phyloP scores from a whole-genome alignment of 2,113 vertebrate genomes.

The Oryzias javanicus region DNA sequence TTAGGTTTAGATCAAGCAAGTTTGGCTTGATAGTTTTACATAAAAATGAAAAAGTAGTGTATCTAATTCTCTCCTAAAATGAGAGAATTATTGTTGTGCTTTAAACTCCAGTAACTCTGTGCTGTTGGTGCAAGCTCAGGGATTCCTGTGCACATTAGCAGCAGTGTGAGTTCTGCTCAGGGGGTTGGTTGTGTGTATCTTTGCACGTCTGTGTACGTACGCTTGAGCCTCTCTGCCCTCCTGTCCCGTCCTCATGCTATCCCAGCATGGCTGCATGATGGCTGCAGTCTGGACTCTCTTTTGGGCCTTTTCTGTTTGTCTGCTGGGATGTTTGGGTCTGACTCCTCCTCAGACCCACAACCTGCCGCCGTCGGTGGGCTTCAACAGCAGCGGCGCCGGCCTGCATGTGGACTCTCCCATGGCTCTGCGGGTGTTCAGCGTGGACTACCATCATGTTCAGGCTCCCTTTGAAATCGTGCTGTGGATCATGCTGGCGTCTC shows the following conservation, averaged over 20 bases:
- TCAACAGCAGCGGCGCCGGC: constrained; percentile 38
- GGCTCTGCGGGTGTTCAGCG: constrained; percentile 72
- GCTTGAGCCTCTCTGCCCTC: constrained; percentile 13
- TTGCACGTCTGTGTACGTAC: constrained; percentile 1
- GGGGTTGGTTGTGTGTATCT: constrained; percentile 12
- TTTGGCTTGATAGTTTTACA: too few species aligned
- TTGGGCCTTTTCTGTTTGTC: constrained; percentile 30
- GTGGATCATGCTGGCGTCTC: constrained; percentile 85
- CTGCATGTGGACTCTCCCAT: constrained; percentile 40
- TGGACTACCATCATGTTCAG: constrained; percentile 83
- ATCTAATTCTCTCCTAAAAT: not conserved
- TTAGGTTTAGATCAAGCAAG: too few species aligned
- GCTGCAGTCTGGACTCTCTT: constrained; percentile 34
- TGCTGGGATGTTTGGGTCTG: constrained; percentile 24
- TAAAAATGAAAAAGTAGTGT: not conserved
- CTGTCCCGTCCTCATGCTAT: constrained; percentile 24
- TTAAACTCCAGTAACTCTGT: constrained; percentile 9
- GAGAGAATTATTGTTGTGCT: not conserved
- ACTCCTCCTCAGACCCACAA: constrained; percentile 34
- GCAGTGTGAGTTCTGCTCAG: constrained; percentile 35
- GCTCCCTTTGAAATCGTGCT: constrained; percentile 84
- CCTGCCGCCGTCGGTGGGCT: constrained; percentile 16
- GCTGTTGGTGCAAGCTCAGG: constrained; percentile 63
- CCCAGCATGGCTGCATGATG: constrained; percentile 56
- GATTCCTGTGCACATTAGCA: constrained; percentile 74